Base-by-base conservation (phyloP, 2,888 invertebrate genomes). In the Limenitis camilla region DNA sequence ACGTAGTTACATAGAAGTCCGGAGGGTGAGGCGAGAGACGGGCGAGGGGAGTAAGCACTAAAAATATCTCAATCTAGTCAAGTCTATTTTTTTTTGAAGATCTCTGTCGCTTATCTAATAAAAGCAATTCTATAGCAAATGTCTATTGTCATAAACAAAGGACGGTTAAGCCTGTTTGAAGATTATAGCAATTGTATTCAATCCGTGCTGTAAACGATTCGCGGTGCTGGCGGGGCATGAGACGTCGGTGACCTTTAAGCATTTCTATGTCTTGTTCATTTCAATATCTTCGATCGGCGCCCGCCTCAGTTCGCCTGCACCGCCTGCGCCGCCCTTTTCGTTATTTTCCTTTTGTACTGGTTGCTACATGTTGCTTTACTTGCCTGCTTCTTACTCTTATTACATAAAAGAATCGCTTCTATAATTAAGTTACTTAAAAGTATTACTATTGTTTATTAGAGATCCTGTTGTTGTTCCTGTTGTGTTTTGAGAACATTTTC, bases 231-330 rank as follows among this genome's bases (percentile, higher is more conserved):
- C 55, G 60, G 58, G 56, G 52, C 64, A 62, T 65, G 66, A 56
- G 63, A 65, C 65, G 60, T 51, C 55, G 45, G 49, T 65, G 65
- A 65, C 66, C 65, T 66, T 66, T 66, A 52, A 52, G 53, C 56
- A 58, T 61, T 58, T 61, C 61, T 52, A 58, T 54, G 61, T 60
- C 59, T 64, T 53, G 63, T 62, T 63, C 60, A 61, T 58, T 58
- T 61, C 56, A 57, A 64, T 64, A 61, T 61, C 59, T 61, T 46
- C 52, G 56, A 63, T 61, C 61, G 50, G 55, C 56, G 27, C 48
- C 48, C 47, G 45, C 40, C 44, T n/a, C n/a, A n/a, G n/a, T n/a
- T n/a, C 56, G 28, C 48, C 48, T 44, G 45, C 40, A 40, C 19
- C 19, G 49, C 39, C 39, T 28, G 39, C 45, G 46, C 45, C 46